Evolutionary conservation across 2,888 invertebrate genomes (phyloP).

Genomic region (Pilophorus perplexus): DNA sequence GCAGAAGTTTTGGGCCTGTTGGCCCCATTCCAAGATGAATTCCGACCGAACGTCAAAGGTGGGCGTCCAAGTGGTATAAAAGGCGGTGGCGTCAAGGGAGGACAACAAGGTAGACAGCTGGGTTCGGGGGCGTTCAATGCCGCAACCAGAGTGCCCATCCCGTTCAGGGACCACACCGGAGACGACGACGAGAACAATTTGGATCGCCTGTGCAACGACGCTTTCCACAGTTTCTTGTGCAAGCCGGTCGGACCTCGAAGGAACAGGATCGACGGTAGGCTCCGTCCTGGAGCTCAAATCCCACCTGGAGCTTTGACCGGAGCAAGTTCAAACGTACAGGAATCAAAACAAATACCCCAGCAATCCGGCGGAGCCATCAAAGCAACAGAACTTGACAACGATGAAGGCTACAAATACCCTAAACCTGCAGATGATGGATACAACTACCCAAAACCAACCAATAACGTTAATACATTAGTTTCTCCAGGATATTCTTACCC

Average conservation of each 20-base stretch:
- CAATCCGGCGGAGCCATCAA: slow-evolving; percentile 31
- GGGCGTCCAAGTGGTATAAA: slow-evolving; percentile 13
- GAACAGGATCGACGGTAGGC: slow-evolving; percentile 42
- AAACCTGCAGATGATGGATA: too few relatives aligned
- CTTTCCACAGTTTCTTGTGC: slow-evolving; percentile 46
- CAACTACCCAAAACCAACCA: slow-evolving; percentile 38
- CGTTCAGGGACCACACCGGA: slow-evolving; percentile 27
- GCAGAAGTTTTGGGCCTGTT: slow-evolving; percentile 33
- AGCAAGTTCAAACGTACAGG: slow-evolving; percentile 30
- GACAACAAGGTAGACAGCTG: slow-evolving; percentile 8
- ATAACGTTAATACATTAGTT: not conserved
- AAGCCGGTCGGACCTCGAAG: slow-evolving; percentile 38
- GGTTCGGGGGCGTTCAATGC: slow-evolving; percentile 6
- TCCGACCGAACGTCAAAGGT: slow-evolving; percentile 6
- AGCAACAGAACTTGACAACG: slow-evolving; percentile 18
- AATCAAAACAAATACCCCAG: slow-evolving; percentile 12
- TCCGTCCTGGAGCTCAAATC: slow-evolving; percentile 39
- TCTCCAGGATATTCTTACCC: slow-evolving; percentile 14
- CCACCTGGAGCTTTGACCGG: slow-evolving; percentile 36
- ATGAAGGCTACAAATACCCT: slow-evolving; percentile 33
- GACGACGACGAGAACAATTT: slow-evolving; percentile 42
- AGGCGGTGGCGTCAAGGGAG: slow-evolving; percentile 24
- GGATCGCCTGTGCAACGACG: slow-evolving; percentile 44
- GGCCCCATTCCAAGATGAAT: slow-evolving; percentile 29
- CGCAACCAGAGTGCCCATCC: slow-evolving; percentile 19